A percentile compares a stretch with the other conserved stretches of the same genome.
phyloP scores from a whole-genome alignment of 2,113 vertebrate species.

The Coptodon rendalli region DNA sequence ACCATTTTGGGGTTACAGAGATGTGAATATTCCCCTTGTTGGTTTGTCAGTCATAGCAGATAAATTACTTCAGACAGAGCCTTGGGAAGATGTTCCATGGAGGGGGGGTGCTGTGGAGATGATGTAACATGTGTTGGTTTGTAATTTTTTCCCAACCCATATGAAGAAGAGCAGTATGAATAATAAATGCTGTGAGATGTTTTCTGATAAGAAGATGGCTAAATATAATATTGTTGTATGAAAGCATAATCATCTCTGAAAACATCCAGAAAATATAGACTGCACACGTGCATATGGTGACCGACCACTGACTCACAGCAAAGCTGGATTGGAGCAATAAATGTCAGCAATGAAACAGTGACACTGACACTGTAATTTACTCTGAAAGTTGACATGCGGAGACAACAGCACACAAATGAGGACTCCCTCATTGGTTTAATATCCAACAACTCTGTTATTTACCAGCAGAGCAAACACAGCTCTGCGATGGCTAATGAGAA shows the following conservation, averaged over 20 bases:
- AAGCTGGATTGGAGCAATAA: neutral
- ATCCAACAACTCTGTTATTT: neutral
- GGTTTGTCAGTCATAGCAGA: neutral
- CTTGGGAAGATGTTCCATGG: neutral
- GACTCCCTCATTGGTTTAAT: neutral
- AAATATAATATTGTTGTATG: neutral
- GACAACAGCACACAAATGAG: neutral
- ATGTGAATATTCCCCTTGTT: neutral
- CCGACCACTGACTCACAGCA: neutral
- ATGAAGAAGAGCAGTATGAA: neutral
- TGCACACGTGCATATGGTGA: accelerated
- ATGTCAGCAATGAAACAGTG: neutral
- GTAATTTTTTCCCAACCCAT: neutral
- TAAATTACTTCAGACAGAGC: neutral
- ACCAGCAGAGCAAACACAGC: neutral
- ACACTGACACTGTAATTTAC: neutral
- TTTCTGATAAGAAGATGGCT: neutral
- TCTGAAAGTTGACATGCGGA: neutral
- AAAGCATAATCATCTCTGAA: neutral
- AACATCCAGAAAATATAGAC: neutral
- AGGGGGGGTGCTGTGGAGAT: neutral
- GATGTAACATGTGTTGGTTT: neutral
- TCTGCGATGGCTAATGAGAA: neutral
- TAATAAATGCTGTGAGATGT: neutral
- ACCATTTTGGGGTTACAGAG: neutral